Percentiles rank a stretch among this genome's conserved stretches.
Conservation (phyloP, 1,140 invertebrate genomes). For the Cherax quadricarinatus region DNA sequence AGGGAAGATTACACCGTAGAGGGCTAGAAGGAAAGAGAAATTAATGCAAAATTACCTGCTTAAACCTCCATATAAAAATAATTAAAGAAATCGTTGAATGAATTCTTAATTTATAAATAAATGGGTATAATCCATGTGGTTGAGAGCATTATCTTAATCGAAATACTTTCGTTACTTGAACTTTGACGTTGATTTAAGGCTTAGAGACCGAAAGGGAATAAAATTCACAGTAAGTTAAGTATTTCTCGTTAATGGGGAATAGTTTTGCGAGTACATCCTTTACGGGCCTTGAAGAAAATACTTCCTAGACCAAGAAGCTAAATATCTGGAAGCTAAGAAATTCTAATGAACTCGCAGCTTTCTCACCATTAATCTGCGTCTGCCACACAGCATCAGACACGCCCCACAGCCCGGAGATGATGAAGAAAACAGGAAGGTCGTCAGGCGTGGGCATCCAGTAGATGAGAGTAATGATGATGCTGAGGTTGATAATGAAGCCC, state of each 20-base stretch:
- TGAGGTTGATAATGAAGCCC: constrained; percentile 38
- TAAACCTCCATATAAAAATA: too few relatives aligned
- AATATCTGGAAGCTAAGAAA: background rate
- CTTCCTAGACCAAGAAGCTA: background rate
- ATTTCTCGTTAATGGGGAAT: background rate
- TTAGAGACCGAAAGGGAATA: background rate
- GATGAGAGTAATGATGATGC: constrained; percentile 48
- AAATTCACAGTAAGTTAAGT: background rate
- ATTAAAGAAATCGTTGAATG: too few relatives aligned
- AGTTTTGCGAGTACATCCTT: background rate
- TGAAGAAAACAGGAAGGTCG: constrained; percentile 29
- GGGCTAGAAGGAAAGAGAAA: constrained; percentile 75
- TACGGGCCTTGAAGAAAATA: too few relatives aligned
- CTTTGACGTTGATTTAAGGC: background rate
- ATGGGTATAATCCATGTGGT: background rate
- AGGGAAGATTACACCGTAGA: constrained; percentile 70
- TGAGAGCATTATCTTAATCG: background rate
- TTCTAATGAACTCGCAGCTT: background rate
- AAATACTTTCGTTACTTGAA: background rate
- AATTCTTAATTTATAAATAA: background rate
- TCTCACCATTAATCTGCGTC: constrained; percentile 57
- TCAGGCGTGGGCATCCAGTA: constrained; percentile 51
- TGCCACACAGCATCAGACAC: constrained; percentile 59
- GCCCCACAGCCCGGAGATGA: constrained; percentile 47
- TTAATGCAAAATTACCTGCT: too few relatives aligned